These are phyloP conservation scores for Mongoloraphidia duomilia DNA, from an alignment of 2,888 invertebrate species.

Conservation along the genomic window DNA sequence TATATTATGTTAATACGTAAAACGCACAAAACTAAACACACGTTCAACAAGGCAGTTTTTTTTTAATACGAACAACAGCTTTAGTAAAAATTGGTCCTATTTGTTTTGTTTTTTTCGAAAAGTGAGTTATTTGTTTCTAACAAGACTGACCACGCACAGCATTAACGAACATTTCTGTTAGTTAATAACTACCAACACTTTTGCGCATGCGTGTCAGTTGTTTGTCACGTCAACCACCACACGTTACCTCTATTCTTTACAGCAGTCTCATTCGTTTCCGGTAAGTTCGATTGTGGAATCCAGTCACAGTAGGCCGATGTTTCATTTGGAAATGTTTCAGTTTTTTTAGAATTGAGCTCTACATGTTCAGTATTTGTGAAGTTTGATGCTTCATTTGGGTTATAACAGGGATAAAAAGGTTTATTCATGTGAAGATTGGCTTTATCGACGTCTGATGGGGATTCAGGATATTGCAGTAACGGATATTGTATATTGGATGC, in stretches of 20 bases:
- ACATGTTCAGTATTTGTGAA: constrained; percentile 11
- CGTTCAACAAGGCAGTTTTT: too few species aligned
- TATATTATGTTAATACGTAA: too few species aligned
- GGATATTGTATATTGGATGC: constrained; percentile 24
- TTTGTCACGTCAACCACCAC: constrained; percentile 16
- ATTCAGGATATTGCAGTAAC: constrained; percentile 20
- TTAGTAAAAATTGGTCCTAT: too few species aligned
- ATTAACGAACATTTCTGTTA: too few species aligned
- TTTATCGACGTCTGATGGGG: constrained; percentile 7
- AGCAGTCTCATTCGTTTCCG: constrained; percentile 23
- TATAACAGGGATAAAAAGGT: constrained; percentile 27
- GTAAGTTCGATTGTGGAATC: constrained; percentile 19
- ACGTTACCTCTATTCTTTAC: constrained; percentile 18
- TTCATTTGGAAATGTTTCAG: constrained; percentile 15
- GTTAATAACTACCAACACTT: too few species aligned
- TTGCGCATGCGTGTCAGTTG: too few species aligned
- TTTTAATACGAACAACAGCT: too few species aligned
- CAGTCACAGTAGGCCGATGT: constrained; percentile 28
- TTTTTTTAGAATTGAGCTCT: too few species aligned
- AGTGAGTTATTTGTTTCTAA: too few species aligned
- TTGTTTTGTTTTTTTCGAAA: too few species aligned
- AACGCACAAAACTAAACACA: too few species aligned
- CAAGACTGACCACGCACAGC: too few species aligned
- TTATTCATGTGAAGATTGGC: constrained; percentile 26
- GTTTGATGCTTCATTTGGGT: constrained; percentile 6